Evolutionary conservation across 2,888 invertebrate genomes (phyloP), one percentile per base, ranked within the genome.

Genomic region (Invenusta paracnida): DNA sequence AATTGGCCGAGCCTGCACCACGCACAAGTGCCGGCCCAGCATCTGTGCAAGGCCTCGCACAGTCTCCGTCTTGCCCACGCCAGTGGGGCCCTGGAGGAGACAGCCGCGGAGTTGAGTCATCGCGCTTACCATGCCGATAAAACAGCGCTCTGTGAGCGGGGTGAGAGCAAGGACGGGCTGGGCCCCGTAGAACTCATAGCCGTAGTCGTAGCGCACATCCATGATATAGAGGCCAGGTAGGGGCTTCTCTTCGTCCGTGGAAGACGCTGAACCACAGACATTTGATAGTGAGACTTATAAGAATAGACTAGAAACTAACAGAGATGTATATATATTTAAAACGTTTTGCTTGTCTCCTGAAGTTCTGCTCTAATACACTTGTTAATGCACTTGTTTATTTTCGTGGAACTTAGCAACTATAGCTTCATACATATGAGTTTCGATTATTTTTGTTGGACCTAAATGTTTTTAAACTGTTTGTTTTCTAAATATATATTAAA

Each of bases 161-260:
- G 91, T 90, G 81, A 90, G 87, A 30, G 89, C 90, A 73, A 90
- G 88, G 0, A 89, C 89, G 0, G 90, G 88, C 82, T 89, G 89
- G 23, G 89, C 89, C 0, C 91, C 91, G 87, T 91, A 91, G 88
- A 91, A 91, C 88, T 91, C 91, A 87, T 89, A 90, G 84, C 91
- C 91, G 88, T 90, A 90, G 30, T 88, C 85, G 87, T 89, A 90
- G 1, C 88, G 88, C 23, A 89, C 88, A 87, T 91, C 91, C 79
- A 91, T 88, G 23, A 91, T 90, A 89, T 89, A 90, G 79, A 91
- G 87, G 28, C 88, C 85, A 0, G 90, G 91, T 25, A 29, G 67
- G 30, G 29, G 86, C 30, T 23, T 89, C 28, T 87, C 88, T 79
- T 89, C 90, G 83, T 90, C 90, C 89, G 88, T 86, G n/a, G n/a